A percentile compares a stretch with the other conserved stretches of the same genome.
These are phyloP conservation scores for Saturnia pavonia DNA, from an alignment of 2,888 invertebrate species.

Conservation along the genomic window DNA sequence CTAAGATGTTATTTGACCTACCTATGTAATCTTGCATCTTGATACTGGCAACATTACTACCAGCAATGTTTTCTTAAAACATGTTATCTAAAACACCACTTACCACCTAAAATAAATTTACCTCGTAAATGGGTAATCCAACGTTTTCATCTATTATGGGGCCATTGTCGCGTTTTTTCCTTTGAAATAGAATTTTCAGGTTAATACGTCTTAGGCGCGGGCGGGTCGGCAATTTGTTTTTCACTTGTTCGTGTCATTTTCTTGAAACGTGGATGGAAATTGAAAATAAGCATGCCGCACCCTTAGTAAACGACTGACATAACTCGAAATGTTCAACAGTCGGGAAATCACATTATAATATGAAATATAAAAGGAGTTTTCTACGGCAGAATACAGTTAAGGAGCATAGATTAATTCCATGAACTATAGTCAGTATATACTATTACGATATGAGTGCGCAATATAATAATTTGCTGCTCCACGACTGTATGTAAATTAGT, in stretches of 20 bases:
- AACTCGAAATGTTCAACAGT: background rate
- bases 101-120: background rate
- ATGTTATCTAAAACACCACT: background rate
- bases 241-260: conserved; percentile 18
- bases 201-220: conserved; percentile 13
- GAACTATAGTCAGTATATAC: no score
- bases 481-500: no score
- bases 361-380: background rate
- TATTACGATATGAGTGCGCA: no score
- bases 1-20: background rate
- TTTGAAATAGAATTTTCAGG: conserved; percentile 16
- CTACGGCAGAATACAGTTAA: no score
- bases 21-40: background rate
- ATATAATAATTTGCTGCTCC: no score
- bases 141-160: conserved; percentile 8
- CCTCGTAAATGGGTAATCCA: conserved; percentile 4
- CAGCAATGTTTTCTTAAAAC: background rate
- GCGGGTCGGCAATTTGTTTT: conserved; percentile 19
- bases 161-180: conserved; percentile 7
- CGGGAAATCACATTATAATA: background rate
- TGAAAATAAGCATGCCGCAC: conserved; percentile 16
- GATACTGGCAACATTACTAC: background rate
- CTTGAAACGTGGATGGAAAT: conserved; percentile 14
- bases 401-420: no score
- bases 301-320: background rate